These are phyloP conservation scores for Mico argentatus DNA, from an alignment of 2,797 vertebrate species.

Conservation along the genomic window DNA sequence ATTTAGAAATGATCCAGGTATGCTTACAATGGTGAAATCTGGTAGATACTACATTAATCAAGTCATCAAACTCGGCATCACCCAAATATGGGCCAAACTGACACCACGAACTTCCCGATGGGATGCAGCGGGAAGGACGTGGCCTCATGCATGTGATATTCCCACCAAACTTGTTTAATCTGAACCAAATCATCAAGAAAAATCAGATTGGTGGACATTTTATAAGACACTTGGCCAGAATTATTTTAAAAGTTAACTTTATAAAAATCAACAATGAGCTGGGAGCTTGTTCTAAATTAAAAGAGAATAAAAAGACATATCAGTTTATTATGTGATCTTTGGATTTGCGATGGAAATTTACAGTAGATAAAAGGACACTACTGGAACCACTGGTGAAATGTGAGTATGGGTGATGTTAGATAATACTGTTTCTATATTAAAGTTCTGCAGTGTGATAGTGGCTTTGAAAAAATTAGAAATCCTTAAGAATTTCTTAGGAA, in stretches of 20 bases:
- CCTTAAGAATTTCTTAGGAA: neutral
- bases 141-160: neutral
- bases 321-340: neutral
- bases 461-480: neutral
- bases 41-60: neutral
- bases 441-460: neutral
- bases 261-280: neutral
- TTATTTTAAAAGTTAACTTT: neutral
- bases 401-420: neutral
- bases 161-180: neutral
- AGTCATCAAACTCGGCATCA: neutral
- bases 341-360: neutral
- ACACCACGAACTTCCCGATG: neutral
- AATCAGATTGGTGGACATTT: neutral
- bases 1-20: neutral
- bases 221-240: neutral
- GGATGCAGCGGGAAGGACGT: neutral
- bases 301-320: neutral
- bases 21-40: neutral
- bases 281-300: neutral
- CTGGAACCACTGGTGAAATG: neutral
- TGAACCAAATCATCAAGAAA: neutral
- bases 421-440: neutral
- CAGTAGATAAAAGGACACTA: neutral
- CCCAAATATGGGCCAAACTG: neutral